Conservation (phyloP, 2,888 invertebrate species). For the Melanophora roralis region DNA sequence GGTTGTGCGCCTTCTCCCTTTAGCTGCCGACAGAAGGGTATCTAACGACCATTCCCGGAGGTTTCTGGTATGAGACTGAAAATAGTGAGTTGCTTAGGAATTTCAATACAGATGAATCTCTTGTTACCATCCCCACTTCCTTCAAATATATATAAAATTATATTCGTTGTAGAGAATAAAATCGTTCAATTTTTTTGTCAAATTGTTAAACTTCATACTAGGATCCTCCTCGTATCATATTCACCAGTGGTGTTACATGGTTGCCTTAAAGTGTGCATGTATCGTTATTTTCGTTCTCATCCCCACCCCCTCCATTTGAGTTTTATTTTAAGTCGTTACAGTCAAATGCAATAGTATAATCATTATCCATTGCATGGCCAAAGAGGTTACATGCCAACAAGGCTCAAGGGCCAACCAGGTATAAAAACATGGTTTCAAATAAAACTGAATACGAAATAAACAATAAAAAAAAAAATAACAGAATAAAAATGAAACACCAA, state of each 20-base stretch:
- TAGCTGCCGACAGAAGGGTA: too few species aligned
- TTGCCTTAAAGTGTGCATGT: constrained; percentile 58
- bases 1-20: too few species aligned
- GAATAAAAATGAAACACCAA: constrained; percentile 21
- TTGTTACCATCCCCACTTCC: too few species aligned
- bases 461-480: constrained; percentile 16
- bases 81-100: too few species aligned
- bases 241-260: constrained; percentile 53
- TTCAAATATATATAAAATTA: too few species aligned
- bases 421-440: constrained; percentile 61
- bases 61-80: too few species aligned
- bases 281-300: constrained; percentile 45
- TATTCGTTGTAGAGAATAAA: too few species aligned
- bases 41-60: too few species aligned
- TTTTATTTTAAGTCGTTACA: constrained; percentile 4
- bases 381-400: constrained; percentile 63
- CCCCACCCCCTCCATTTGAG: neutral
- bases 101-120: too few species aligned
- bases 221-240: constrained; percentile 36
- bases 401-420: constrained; percentile 66
- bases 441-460: constrained; percentile 34
- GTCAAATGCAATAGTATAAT: constrained; percentile 47
- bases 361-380: constrained; percentile 50
- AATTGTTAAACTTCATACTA: neutral
- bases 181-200: too few species aligned